Percentiles rank a stretch among this genome's conserved stretches.
Evolutionary conservation across 2,797 vertebrate genomes (phyloP).

Genomic region (Brachyalestes nurse): DNA sequence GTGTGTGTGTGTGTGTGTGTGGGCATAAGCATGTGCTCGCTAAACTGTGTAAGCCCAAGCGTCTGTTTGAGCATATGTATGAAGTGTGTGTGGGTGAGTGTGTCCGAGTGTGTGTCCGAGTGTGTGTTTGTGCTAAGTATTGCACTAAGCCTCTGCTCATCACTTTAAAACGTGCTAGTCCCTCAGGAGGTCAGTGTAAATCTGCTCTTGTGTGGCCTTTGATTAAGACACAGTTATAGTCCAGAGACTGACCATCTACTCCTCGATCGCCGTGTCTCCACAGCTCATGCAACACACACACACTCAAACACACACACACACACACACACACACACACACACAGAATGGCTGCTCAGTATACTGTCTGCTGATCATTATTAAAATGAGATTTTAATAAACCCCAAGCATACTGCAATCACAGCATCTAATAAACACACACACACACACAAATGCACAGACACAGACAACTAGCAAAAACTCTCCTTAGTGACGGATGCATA

Average conservation of each 20-base stretch:
- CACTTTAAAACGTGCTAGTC: conserved; percentile 36
- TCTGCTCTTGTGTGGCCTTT: conserved; percentile 44
- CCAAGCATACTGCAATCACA: no score
- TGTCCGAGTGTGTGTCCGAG: neutral
- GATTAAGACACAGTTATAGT: conserved; percentile 39
- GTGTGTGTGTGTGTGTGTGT: conserved; percentile 7
- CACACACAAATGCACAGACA: neutral
- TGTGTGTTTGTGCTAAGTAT: conserved; percentile 3
- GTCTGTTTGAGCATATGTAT: neutral
- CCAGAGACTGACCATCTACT: conserved; percentile 22
- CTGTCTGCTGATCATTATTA: no score
- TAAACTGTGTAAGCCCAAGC: conserved; percentile 22
- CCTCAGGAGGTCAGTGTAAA: conserved; percentile 34
- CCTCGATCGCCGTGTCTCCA: neutral
- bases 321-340: neutral
- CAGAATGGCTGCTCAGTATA: neutral
- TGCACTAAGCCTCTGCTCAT: conserved; percentile 36
- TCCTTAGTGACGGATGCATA: conserved; percentile 4
- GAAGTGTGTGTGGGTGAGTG: neutral
- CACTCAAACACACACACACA: neutral
- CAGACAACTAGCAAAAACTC: conserved; percentile 21
- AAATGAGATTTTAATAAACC: no score
- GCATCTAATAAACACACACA: neutral
- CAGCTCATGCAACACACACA: neutral
- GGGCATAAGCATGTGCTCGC: conserved; percentile 1